Conservation (phyloP, 2,797 vertebrate genomes). For the Dermochelys coriacea region DNA sequence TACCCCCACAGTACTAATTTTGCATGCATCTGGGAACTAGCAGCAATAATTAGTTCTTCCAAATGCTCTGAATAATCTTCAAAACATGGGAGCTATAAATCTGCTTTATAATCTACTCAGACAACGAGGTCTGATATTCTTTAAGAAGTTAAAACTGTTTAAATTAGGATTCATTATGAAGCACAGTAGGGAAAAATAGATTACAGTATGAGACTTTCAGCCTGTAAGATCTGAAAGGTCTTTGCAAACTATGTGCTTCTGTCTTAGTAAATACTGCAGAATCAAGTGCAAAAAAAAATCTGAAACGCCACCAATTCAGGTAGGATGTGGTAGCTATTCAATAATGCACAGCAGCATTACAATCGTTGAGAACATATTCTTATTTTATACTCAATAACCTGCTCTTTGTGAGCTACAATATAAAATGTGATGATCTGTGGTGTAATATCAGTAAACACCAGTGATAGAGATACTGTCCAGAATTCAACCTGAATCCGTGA, state of each 20-base stretch:
- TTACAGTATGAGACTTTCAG: not conserved
- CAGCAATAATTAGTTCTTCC: conserved; percentile 25
- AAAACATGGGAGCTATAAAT: not conserved
- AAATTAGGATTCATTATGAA: not conserved
- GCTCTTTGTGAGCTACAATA: not conserved
- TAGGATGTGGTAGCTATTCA: not conserved
- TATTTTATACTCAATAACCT: not conserved
- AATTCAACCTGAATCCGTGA: not conserved
- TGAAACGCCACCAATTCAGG: not conserved
- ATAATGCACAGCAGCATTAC: not conserved
- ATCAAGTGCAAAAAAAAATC: not conserved
- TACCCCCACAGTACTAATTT: not conserved
- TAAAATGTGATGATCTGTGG: not conserved
- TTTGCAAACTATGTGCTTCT: not conserved
- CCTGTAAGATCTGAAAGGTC: not conserved
- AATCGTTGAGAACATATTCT: not conserved
- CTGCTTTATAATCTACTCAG: not conserved
- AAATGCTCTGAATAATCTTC: not conserved
- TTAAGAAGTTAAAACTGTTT: not conserved
- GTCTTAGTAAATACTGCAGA: not conserved
- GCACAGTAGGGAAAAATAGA: not conserved
- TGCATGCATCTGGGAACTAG: conserved; percentile 24
- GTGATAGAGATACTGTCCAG: not conserved
- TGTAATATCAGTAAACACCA: accelerated
- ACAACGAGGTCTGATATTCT: not conserved